Evolutionary conservation across 2,888 invertebrate genomes (phyloP), one percentile per base, ranked within the genome.

Genomic region (Lasioglossum lativentre): DNA sequence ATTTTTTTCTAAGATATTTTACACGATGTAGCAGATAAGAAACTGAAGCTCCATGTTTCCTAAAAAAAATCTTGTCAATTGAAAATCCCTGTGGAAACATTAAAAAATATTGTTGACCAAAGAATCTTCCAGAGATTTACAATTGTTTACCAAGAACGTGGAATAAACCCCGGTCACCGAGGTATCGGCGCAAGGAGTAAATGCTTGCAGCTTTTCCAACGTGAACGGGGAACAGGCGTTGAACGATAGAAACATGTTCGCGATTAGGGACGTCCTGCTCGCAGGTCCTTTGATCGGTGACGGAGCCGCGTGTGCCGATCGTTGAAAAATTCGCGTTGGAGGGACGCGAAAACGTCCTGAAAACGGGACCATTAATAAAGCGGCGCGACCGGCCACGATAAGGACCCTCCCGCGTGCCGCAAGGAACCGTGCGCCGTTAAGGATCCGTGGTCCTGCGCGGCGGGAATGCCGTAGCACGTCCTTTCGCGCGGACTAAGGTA

Each of bases 401-500:
- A 89, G 89, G 88, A 88, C 83, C 83, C 84, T 85, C 80, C 83
- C 90, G 87, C 84, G 88, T 88, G 86, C 75, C 85, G 76, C 72
- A 56, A 78, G 59, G 59, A 80, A 42, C 82, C 75, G 8, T 6
- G 80, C 56, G 56, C 88, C 80, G 83, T 87, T 87, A 89, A 89
- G 63, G 80, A 73, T 72, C 74, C 89, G 71, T 40, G 81, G 83
- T 84, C 77, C 71, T n/a, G 74, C 90, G 90, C 89, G 86, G 86
- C 91, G 91, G 91, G 93, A 93, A 93, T 92, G 92, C 93, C 82
- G 87, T 90, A 90, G 90, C 89, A 86, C 90, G 88, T 91, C 90
- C 88, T 92, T 91, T 92, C 90, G 91, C 91, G 92, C 90, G 91
- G 89, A 92, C 90, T 91, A 91, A 90, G 93, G 92, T 92, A 92